Evolutionary conservation across 2,888 invertebrate species (phyloP), one percentile per base, ranked within the genome.

Genomic region (Sericinus montela): DNA sequence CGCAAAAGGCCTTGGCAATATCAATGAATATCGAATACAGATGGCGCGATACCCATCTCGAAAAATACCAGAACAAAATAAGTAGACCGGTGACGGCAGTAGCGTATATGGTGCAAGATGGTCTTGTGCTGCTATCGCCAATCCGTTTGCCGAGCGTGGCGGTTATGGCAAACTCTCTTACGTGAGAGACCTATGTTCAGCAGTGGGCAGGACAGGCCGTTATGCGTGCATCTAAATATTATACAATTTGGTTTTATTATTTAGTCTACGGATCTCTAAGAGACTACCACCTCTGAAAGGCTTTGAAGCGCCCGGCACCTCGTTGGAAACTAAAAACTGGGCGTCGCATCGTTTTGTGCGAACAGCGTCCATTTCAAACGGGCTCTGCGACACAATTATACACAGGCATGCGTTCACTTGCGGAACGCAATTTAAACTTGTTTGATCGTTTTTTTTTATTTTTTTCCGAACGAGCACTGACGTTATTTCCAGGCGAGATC

Each of bases 341-440:
- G 23, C 49, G 40, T 28, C 19, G 42, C 36, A 30, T 45, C 50
- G 50, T 45, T 50, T 45, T 41, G 45, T 41, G 37, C 45, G 49
- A 45, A 30, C 6, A 15, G 41, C 44, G 49, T 45, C 50, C 50
- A 37, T 36, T 50, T 41, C 50, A 41, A 50, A 50, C 41, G 49
- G 36, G 19, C 32, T 19, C 36, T 28, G 40, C 50, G 50, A 41
- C 40, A 50, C 49, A 50, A 50, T 50, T 50, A 50, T 50, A 50
- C 40, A 45, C 50, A 41, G 45, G 41, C 45, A 45, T 45, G 45
- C 50, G 45, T 45, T 45, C 50, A 25, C 44, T 44, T 35, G 40
- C 50, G 32, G 37, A 30, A 45, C 50, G 50, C 50, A 50, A 50
- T 50, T 50, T 45, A 45, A 50, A 41, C 50, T 50, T 50, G 50